Evolutionary conservation across 2,888 invertebrate species (phyloP).

Genomic region (Doris montereyensis): DNA sequence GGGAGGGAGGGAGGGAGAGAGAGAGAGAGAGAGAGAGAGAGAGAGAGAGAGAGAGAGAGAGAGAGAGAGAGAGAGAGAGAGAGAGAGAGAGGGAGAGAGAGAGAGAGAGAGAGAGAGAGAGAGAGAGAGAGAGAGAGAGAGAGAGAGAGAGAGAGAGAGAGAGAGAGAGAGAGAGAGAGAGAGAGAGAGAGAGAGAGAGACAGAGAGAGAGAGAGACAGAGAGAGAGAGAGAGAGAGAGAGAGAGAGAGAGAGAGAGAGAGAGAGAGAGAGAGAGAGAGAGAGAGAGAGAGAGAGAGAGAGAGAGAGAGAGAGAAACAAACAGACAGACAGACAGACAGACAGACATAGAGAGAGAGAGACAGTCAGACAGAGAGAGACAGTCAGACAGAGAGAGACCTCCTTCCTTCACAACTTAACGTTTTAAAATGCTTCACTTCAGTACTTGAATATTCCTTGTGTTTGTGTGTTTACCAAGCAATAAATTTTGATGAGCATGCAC

Average conservation of each 20-base stretch:
- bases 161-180: not conserved
- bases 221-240: slow-evolving; percentile 10
- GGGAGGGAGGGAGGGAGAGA: not conserved
- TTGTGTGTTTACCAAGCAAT: too few relatives aligned
- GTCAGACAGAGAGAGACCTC: too few relatives aligned
- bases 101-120: not conserved
- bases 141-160: not conserved
- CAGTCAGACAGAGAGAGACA: too few relatives aligned
- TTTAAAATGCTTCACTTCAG: too few relatives aligned
- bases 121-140: not conserved
- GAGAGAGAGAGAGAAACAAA: not conserved
- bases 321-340: too few relatives aligned
- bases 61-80: not conserved
- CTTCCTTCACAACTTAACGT: too few relatives aligned
- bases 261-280: not conserved
- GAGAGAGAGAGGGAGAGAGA: not conserved
- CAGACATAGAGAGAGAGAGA: too few relatives aligned
- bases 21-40: not conserved
- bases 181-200: not conserved
- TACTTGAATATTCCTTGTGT: too few relatives aligned
- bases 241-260: not conserved
- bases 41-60: not conserved
- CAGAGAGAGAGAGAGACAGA: not conserved
- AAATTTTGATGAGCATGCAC: too few relatives aligned
- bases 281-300: not conserved